A percentile compares a stretch with the other conserved stretches of the same genome.
phyloP scores from a whole-genome alignment of 2,797 vertebrate genomes.

The Tadarida brasiliensis region DNA sequence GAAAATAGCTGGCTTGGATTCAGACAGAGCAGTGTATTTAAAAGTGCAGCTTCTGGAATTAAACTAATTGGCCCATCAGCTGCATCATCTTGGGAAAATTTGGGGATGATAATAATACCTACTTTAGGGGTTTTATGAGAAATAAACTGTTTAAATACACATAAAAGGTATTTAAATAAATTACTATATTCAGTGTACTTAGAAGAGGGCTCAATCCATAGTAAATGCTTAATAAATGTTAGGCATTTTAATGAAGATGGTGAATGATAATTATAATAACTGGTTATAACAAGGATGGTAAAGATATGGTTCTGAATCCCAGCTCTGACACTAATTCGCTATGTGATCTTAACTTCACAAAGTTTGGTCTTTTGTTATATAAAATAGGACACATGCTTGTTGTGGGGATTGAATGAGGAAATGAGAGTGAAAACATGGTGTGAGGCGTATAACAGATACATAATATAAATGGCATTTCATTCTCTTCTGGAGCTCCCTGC shows the following conservation, averaged over 20 bases:
- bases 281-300: neutral
- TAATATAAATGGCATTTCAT: neutral
- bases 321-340: neutral
- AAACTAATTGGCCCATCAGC: neutral
- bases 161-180: neutral
- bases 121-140: neutral
- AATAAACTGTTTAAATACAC: conserved; percentile 8
- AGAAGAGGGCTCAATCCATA: neutral
- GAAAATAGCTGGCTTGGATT: neutral
- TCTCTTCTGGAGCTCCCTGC: neutral
- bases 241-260: neutral
- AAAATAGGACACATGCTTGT: neutral
- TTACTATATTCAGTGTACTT: neutral
- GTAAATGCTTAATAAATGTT: conserved; percentile 17
- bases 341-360: neutral
- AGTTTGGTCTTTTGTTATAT: neutral
- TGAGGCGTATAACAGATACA: conserved; percentile 25
- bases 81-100: neutral
- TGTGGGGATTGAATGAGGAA: conserved; percentile 19
- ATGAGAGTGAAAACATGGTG: neutral
- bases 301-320: neutral
- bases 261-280: conserved; percentile 13
- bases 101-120: neutral
- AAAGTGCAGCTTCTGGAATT: neutral
- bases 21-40: neutral